These are phyloP conservation scores for Nematolebias whitei DNA, from an alignment of 2,113 vertebrate genomes.

Conservation along the genomic window DNA sequence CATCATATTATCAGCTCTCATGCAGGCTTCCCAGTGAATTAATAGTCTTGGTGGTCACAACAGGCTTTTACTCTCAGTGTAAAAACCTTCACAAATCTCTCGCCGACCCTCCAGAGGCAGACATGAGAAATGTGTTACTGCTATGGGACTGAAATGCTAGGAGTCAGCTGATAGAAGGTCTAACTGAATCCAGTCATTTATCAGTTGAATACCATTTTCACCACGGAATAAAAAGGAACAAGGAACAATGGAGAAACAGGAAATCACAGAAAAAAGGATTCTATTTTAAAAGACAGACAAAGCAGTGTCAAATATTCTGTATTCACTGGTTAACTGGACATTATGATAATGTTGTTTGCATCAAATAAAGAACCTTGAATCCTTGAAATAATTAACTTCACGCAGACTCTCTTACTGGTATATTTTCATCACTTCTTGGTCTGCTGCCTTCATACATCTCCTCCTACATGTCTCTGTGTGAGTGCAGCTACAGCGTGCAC, in stretches of 20 bases:
- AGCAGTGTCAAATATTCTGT: neutral
- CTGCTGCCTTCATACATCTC: too few species aligned
- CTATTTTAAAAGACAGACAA: too few species aligned
- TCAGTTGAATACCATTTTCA: neutral
- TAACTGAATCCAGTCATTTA: neutral
- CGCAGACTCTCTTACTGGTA: too few species aligned
- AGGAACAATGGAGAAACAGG: too few species aligned
- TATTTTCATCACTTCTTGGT: too few species aligned
- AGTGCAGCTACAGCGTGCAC: too few species aligned
- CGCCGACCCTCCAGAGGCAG: neutral
- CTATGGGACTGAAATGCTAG: neutral
- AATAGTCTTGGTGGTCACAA: constrained; percentile 1
- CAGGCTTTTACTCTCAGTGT: neutral
- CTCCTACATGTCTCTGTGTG: too few species aligned
- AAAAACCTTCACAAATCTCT: neutral
- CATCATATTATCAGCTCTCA: neutral
- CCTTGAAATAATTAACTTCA: too few species aligned
- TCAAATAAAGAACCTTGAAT: too few species aligned
- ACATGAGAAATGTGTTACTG: neutral
- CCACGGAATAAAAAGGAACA: neutral
- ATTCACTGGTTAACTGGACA: too few species aligned
- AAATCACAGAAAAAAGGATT: too few species aligned
- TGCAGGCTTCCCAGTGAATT: constrained; percentile 1
- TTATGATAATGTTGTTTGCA: too few species aligned
- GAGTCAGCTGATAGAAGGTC: neutral